Percentiles rank a stretch among this genome's conserved stretches.
phyloP scores from a whole-genome alignment of 30 jellyfish, hydroid and myxozoan species.

The Catostylus mosaicus region DNA sequence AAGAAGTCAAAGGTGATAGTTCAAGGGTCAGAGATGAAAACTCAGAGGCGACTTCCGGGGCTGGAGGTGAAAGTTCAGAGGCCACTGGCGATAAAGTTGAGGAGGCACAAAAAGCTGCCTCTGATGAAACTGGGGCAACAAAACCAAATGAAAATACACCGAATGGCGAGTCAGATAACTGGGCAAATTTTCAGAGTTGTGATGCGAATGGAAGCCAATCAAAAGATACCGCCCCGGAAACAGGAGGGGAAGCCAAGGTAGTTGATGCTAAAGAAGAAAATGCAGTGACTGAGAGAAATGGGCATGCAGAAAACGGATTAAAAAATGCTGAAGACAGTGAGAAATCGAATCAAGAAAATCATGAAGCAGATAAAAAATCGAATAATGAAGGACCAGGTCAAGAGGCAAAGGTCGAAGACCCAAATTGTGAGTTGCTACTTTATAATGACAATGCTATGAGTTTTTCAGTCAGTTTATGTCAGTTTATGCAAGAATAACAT shows the following conservation, averaged over 20 bases:
- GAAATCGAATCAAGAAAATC: not conserved
- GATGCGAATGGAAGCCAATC: not conserved
- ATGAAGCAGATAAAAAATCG: not conserved
- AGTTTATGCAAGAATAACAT: too few relatives aligned
- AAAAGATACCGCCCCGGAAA: not conserved
- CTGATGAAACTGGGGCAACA: not conserved
- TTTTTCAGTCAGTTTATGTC: too few relatives aligned
- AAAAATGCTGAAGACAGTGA: not conserved
- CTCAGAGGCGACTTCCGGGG: not conserved
- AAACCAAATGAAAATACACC: not conserved
- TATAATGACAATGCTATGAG: too few relatives aligned
- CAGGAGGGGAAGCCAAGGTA: not conserved
- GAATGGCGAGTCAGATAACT: constrained; percentile 7
- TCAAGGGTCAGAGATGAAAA: not conserved
- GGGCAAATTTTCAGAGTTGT: constrained; percentile 54
- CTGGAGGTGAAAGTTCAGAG: not conserved
- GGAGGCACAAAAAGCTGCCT: not conserved
- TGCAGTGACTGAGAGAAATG: not conserved
- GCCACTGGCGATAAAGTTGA: not conserved
- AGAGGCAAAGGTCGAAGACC: not conserved
- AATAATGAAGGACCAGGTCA: not conserved
- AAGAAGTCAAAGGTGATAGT: not conserved
- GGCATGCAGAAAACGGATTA: not conserved
- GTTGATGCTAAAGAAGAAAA: not conserved
- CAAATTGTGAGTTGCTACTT: too few relatives aligned